Percentiles rank a stretch among this genome's conserved stretches.
Evolutionary conservation across 2,113 vertebrate species (phyloP).

Genomic region (Clinocottus analis): DNA sequence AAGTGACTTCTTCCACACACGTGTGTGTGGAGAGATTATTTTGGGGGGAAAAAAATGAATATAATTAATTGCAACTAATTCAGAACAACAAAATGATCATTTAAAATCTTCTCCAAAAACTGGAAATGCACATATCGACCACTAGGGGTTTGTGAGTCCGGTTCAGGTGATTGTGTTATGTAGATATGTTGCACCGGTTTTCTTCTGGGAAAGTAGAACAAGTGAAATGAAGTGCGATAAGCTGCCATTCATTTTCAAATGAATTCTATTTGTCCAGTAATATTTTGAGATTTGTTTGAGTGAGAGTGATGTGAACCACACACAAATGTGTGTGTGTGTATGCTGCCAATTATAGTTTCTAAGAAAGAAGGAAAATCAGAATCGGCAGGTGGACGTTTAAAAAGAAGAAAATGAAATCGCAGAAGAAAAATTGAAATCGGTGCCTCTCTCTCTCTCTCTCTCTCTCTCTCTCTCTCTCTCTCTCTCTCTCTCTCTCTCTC

Average conservation of each 20-base stretch:
- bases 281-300: background rate
- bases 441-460: no score
- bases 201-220: background rate
- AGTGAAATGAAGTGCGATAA: background rate
- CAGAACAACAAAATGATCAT: background rate
- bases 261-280: background rate
- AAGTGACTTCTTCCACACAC: background rate
- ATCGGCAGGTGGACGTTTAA: background rate
- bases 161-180: no score
- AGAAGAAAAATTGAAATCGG: no score
- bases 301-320: background rate
- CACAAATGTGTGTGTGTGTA: no score
- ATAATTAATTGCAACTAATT: slow-evolving; percentile 1
- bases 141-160: no score
- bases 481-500: no score
- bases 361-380: no score
- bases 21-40: background rate
- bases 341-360: no score
- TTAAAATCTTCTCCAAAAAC: background rate
- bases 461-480: no score
- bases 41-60: background rate
- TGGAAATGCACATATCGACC: no score
- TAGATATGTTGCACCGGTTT: background rate
- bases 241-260: background rate
- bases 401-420: background rate